Evolutionary conservation across 2,797 vertebrate species (phyloP).

Genomic region (Chloroceryle inda): DNA sequence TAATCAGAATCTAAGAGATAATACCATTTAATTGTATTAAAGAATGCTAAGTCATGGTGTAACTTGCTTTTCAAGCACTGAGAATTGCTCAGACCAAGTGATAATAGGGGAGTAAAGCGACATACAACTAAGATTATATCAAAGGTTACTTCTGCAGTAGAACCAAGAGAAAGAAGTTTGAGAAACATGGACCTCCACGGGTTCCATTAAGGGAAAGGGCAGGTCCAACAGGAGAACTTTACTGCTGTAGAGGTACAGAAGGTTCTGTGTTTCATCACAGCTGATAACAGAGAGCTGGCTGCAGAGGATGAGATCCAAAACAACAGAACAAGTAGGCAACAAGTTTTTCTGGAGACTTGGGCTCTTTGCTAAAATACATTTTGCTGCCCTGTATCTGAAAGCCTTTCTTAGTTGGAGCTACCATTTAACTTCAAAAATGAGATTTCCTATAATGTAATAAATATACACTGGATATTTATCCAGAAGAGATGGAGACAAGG

Average conservation of each 20-base stretch:
- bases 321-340: neutral
- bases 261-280: neutral
- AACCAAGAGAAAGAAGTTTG: neutral
- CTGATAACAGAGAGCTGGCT: neutral
- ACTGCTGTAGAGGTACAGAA: neutral
- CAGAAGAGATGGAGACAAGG: neutral
- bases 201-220: neutral
- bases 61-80: neutral
- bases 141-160: neutral
- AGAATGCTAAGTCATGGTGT: neutral
- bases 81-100: neutral
- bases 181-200: neutral
- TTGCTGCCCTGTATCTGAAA: neutral
- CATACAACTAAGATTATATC: neutral
- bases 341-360: neutral
- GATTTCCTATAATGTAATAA: neutral
- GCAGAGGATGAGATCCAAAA: neutral
- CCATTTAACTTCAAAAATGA: neutral
- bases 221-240: neutral
- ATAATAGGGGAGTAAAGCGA: neutral
- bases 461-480: neutral
- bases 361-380: neutral
- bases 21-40: neutral
- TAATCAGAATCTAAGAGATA: neutral
- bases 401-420: neutral